phyloP scores from a whole-genome alignment of 1,140 invertebrate genomes.

The Drosophila tropicalis region DNA sequence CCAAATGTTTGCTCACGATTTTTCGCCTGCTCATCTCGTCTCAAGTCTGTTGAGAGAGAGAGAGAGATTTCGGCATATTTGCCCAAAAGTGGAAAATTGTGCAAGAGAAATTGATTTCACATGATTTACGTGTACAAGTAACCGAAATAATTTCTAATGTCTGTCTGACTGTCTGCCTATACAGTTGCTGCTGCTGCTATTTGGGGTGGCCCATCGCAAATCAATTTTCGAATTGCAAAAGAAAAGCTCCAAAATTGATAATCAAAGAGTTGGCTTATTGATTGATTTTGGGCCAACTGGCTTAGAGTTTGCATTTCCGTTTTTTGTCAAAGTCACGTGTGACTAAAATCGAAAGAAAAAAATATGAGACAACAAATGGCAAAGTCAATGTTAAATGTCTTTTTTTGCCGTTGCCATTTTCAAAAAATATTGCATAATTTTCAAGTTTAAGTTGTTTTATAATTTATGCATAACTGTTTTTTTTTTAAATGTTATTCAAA shows the following conservation, averaged over 20 bases:
- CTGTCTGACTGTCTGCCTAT: constrained; percentile 16
- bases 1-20: constrained; percentile 77
- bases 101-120: constrained; percentile 77
- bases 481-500: constrained; percentile 26
- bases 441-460: constrained; percentile 18
- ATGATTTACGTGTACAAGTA: constrained; percentile 76
- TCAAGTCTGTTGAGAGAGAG: constrained; percentile 3
- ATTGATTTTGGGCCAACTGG: background rate
- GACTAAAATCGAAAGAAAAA: background rate
- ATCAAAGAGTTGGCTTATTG: constrained; percentile 48
- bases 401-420: constrained; percentile 12
- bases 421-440: constrained; percentile 51
- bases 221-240: constrained; percentile 45
- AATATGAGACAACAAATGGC: background rate
- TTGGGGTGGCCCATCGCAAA: constrained; percentile 47
- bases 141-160: constrained; percentile 58
- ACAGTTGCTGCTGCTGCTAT: constrained; percentile 39
- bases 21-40: constrained; percentile 39
- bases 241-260: constrained; percentile 34
- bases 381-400: constrained; percentile 18
- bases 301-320: constrained; percentile 4
- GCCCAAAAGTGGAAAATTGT: constrained; percentile 76
- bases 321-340: constrained; percentile 36
- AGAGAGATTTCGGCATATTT: constrained; percentile 69
- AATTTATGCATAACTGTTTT: constrained; percentile 56